These are phyloP conservation scores for Hippocampus kuda DNA, from an alignment of 2,797 vertebrate species.

Conservation along the genomic window DNA sequence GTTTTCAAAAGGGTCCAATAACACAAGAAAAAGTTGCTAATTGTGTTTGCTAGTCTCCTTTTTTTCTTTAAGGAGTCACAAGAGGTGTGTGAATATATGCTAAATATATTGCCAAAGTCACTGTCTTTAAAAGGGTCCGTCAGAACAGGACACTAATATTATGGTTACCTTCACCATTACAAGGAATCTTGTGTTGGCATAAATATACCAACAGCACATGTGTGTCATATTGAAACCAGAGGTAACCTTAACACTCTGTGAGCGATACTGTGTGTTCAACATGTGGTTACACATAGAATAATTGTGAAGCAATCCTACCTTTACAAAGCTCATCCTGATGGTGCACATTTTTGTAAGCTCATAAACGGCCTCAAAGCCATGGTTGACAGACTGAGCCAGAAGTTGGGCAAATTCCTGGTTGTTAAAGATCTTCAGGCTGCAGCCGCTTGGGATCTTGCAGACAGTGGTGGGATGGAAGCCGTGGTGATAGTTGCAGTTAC, in stretches of 20 bases:
- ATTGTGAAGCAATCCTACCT: conserved; percentile 55
- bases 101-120: too few species aligned
- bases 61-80: too few species aligned
- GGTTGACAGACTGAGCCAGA: conserved; percentile 91
- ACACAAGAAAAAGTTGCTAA: too few species aligned
- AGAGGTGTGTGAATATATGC: too few species aligned
- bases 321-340: conserved; percentile 97
- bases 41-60: too few species aligned
- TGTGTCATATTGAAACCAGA: background rate
- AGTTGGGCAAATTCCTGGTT: conserved; percentile 96
- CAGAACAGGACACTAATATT: too few species aligned
- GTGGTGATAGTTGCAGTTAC: conserved; percentile 97
- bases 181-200: too few species aligned
- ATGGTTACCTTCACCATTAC: too few species aligned
- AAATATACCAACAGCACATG: too few species aligned
- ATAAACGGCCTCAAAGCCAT: conserved; percentile 94
- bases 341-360: conserved; percentile 99
- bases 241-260: background rate
- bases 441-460: conserved; percentile 95
- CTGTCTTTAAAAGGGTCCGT: too few species aligned
- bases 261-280: background rate
- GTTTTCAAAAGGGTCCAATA: too few species aligned
- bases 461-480: conserved; percentile 95
- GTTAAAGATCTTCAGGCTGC: conserved; percentile 95
- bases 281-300: background rate